Evolutionary conservation across 2,113 vertebrate genomes (phyloP).

Genomic region (Calonectris borealis): DNA sequence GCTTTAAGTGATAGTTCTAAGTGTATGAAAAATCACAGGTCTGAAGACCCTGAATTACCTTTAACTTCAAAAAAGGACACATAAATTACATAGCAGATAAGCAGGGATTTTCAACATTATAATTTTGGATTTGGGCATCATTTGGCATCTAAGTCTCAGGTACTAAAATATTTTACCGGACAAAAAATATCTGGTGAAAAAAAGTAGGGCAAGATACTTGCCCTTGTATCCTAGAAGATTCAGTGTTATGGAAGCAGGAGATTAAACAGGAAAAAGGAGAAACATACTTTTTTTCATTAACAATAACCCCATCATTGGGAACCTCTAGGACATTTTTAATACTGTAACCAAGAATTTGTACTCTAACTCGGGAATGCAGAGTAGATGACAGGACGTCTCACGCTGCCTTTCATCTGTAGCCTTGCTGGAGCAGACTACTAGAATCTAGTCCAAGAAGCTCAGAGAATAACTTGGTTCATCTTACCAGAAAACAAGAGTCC

Average conservation of each 20-base stretch:
- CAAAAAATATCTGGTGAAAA: neutral
- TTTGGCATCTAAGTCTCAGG: neutral
- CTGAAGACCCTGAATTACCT: neutral
- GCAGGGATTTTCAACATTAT: neutral
- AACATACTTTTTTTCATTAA: neutral
- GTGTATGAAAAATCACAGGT: neutral
- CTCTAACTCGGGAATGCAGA: neutral
- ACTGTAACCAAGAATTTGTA: neutral
- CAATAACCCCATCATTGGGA: neutral
- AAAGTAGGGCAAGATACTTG: neutral
- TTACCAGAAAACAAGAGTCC: neutral
- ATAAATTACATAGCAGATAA: neutral
- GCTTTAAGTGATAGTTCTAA: neutral
- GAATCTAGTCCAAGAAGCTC: neutral
- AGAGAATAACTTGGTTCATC: neutral
- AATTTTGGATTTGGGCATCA: neutral
- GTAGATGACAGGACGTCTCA: neutral
- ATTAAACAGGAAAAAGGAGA: neutral
- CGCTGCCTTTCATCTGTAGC: neutral
- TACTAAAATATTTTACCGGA: neutral
- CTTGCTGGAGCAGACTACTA: neutral
- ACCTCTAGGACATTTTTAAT: neutral
- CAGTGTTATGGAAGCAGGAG: neutral
- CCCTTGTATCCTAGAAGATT: neutral
- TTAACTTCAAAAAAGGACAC: neutral